A percentile compares a stretch with the other conserved stretches of the same genome.
Conservation (phyloP, 2,797 vertebrate species). For the Phataginus tricuspis region DNA sequence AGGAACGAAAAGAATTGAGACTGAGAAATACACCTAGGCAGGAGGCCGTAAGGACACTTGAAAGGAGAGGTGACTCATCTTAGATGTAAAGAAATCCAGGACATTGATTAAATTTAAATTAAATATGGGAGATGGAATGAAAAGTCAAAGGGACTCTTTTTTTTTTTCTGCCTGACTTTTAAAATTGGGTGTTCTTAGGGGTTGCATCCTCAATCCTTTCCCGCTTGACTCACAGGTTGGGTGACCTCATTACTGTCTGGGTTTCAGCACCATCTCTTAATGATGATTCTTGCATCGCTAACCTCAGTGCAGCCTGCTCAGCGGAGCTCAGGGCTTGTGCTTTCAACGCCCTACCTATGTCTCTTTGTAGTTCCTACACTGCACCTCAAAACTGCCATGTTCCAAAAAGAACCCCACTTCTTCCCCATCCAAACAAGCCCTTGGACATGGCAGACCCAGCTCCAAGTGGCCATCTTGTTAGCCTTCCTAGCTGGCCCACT, state of each 20-base stretch:
- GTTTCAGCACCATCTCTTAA: not conserved
- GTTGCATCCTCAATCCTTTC: not conserved
- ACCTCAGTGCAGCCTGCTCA: not conserved
- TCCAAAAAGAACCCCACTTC: not conserved
- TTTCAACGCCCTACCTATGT: not conserved
- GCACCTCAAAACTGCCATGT: not conserved
- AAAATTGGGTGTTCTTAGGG: not conserved
- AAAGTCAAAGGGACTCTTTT: not conserved
- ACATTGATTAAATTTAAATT: slow-evolving; percentile 60
- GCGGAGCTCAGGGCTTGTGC: not conserved
- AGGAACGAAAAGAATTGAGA: not conserved
- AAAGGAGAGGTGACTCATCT: slow-evolving; percentile 43
- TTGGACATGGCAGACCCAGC: not conserved
- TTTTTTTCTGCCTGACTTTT: not conserved
- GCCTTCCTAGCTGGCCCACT: not conserved
- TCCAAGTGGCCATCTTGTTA: not conserved
- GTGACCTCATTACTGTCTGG: not conserved
- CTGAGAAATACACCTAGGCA: not conserved
- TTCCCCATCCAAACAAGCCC: not conserved
- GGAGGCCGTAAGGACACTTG: not conserved
- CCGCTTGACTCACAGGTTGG: not conserved
- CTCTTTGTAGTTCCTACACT: not conserved
- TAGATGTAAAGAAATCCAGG: not conserved
- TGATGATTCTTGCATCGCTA: not conserved
- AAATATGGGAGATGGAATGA: slow-evolving; percentile 18